Conservation (phyloP, 2,113 vertebrate species). For the Glaucidium brasilianum region DNA sequence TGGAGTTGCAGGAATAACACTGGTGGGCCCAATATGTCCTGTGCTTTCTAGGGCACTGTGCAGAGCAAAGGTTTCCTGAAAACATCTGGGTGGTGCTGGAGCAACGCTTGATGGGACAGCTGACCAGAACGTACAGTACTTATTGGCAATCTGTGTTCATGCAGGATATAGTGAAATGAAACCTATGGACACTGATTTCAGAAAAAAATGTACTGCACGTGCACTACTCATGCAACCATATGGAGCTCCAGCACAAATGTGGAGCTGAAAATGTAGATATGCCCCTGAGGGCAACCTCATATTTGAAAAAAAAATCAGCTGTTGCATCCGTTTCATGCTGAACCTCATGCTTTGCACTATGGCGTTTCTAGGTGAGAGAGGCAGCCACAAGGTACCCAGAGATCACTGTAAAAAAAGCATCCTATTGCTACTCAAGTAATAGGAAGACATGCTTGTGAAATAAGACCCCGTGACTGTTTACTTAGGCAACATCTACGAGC, state of each 20-base stretch:
- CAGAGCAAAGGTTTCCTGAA: neutral
- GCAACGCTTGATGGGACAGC: neutral
- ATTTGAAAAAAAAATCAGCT: neutral
- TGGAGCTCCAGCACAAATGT: neutral
- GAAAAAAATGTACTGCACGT: neutral
- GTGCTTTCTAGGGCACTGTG: neutral
- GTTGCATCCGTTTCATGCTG: neutral
- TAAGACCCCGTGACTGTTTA: neutral
- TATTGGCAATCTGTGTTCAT: neutral
- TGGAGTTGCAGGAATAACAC: neutral
- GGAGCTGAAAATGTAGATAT: neutral
- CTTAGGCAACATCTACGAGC: constrained; percentile 23
- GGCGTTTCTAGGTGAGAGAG: neutral
- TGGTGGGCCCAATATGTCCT: rapidly evolving
- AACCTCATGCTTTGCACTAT: neutral
- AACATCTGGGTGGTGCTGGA: neutral
- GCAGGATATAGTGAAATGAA: neutral
- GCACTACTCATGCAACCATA: neutral
- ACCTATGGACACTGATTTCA: neutral
- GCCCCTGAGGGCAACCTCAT: neutral
- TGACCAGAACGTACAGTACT: neutral
- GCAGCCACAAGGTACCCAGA: neutral
- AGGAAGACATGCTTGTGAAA: neutral
- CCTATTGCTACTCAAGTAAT: neutral
- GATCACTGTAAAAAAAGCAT: neutral